These are phyloP conservation scores for Meiosimyza platycephala DNA, from an alignment of 2,888 invertebrate species.

Conservation along the genomic window DNA sequence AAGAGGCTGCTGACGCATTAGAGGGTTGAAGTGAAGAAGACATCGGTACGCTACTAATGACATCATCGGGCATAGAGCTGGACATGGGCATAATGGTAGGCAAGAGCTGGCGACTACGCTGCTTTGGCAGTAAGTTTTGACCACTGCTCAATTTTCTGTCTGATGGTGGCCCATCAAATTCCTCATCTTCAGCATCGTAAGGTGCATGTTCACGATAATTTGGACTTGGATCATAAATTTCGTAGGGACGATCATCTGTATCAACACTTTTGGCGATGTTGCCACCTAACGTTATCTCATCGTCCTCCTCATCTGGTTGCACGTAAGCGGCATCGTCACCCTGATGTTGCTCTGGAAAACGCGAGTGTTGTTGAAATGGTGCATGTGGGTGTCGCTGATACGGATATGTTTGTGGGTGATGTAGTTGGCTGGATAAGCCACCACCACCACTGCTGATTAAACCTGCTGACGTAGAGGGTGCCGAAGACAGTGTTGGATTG, in stretches of 20 bases:
- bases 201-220: constrained; percentile 53
- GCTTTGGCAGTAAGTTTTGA: constrained; percentile 55
- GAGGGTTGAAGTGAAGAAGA: constrained; percentile 58
- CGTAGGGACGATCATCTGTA: constrained; percentile 56
- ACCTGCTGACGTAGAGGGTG: constrained; percentile 58
- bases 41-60: constrained; percentile 45
- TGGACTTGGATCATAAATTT: constrained; percentile 61
- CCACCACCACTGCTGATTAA: constrained; percentile 46
- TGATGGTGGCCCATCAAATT: constrained; percentile 36
- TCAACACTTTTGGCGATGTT: constrained; percentile 31
- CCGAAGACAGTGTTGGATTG: constrained; percentile 52
- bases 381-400: constrained; percentile 36
- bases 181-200: constrained; percentile 45
- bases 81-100: constrained; percentile 56
- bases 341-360: constrained; percentile 28
- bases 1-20: constrained; percentile 59
- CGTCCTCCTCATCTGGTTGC: constrained; percentile 49
- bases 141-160: constrained; percentile 52
- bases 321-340: constrained; percentile 55
- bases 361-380: constrained; percentile 35
- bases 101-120: constrained; percentile 41
- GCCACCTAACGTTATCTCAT: constrained; percentile 16
- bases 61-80: constrained; percentile 60
- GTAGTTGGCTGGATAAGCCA: constrained; percentile 25
- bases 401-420: constrained; percentile 42